Evolutionary conservation across 1,140 invertebrate species (phyloP), one percentile per base, ranked within the genome.

Genomic region (Thaumatotibia leucotreta): DNA sequence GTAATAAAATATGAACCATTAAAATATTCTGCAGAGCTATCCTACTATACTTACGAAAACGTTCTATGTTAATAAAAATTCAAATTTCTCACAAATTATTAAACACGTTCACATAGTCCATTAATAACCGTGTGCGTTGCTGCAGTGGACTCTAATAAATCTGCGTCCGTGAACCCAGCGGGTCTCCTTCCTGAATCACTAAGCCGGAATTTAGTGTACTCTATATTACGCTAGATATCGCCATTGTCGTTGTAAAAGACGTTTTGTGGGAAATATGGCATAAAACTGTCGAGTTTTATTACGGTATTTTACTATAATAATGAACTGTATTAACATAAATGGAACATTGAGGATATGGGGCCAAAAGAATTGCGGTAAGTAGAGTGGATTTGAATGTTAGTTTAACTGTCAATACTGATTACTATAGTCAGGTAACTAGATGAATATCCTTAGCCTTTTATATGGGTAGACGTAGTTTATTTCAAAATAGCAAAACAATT

Each of bases 71-170:
- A 45, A 45, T 45, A 45, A 45, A 45, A 45, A 45, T 20, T 45
- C 39, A 39, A 54, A 54, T 54, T 1, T 54, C 11, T 54, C 24
- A 14, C 24, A 58, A 27, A 27, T 27, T 27, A 27, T 58, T 27
- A 58, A 58, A 58, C 52, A 58, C 52, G 52, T 45, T 45, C 39
- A 45, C 39, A 45, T 58, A 17, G 14, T n/a, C 52, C 27, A 58
- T 58, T 58, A 29, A 58, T 58, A 58, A 58, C 27, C n/a, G 27
- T 14, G 27, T 31, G 52, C 52, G 52, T 58, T 24, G 52, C 52
- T 58, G 52, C 52, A 58, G 52, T 58, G 52, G 52, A 58, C 52
- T 58, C 52, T 58, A 58, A 58, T 58, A 58, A 58, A 58, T 58
- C 52, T 31, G 52, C 29, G 52, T 58, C 52, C 52, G 52, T 58